Evolutionary conservation across 2,113 vertebrate species (phyloP), one percentile per base, ranked within the genome.

Genomic region (Parus major): DNA sequence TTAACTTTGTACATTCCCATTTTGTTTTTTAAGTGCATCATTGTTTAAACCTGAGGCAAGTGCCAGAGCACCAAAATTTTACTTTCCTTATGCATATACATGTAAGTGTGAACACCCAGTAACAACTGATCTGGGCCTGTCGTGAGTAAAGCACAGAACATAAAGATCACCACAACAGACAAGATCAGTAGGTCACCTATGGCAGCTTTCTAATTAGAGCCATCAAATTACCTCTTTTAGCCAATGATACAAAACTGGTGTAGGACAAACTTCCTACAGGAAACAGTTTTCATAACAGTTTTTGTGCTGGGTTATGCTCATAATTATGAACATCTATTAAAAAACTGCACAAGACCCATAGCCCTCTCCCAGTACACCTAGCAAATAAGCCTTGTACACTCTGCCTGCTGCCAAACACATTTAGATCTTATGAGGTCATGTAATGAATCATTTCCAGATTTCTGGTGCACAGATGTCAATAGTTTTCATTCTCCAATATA

Each of bases 391-490:
- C 69, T 77, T 39, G 52, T 3, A 68, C 17, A 49, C n/a, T 41
- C n/a, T 39, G 63, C 50, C 50, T 56, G 66, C 63, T 93, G 89
- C 76, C 71, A 91, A 83, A 88, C 41, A 49, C 84, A 69, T 93
- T 86, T 79, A 81, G 75, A 95, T 63, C 64, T 56, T 76, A 52
- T 92, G 82, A 96, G 29, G 63, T 96, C 82, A 94, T 27, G 36
- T 63, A 85, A 89, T 16, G 46, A 95, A 90, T 33, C 31, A 87
- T 80, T 94, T 96, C 85, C 88, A 94, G 84, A 91, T 31, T 95
- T 90, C 78, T 94, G 88, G 66, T 73, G 31, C 50, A 88, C 91
- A 94, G 83, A 91, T 95, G 77, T 79, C 78, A 85, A 31, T 20
- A 76, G 66, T 46, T 93, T 68, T 64, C 57, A 64, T 93, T 82